Evolutionary conservation across 2,113 vertebrate genomes (phyloP).

Genomic region (Meleagris gallopavo): DNA sequence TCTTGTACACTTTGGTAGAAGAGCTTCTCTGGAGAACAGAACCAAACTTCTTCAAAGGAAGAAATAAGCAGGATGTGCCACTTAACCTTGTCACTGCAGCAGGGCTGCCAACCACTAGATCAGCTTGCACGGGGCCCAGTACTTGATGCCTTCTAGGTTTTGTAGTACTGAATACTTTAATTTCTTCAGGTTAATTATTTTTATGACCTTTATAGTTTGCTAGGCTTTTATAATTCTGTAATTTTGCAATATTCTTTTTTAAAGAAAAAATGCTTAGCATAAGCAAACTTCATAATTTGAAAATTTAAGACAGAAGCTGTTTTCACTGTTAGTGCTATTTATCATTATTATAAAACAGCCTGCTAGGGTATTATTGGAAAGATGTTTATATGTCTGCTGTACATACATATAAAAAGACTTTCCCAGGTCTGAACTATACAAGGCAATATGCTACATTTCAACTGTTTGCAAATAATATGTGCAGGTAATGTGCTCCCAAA

Average conservation of each 20-base stretch:
- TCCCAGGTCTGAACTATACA: not conserved
- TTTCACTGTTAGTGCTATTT: not conserved
- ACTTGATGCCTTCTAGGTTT: not conserved
- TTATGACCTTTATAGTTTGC: not conserved
- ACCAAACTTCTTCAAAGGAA: not conserved
- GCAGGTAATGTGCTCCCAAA: not conserved
- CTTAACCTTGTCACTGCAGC: not conserved
- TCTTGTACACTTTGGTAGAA: accelerated
- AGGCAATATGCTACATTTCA: not conserved
- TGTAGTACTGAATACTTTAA: not conserved
- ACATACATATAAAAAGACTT: not conserved
- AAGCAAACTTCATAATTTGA: not conserved
- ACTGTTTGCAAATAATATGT: not conserved
- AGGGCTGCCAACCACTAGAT: not conserved
- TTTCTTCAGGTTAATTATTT: not conserved
- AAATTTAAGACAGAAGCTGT: not conserved
- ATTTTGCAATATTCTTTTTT: not conserved
- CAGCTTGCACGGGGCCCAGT: not conserved
- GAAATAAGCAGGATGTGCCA: not conserved
- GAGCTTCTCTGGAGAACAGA: not conserved
- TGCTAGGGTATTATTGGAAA: not conserved
- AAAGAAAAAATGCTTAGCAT: not conserved
- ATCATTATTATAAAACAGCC: not conserved
- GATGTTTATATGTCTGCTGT: not conserved
- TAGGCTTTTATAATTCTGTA: not conserved